These are phyloP conservation scores for Ips nitidus DNA, from an alignment of 1,140 invertebrate species.

Conservation along the genomic window DNA sequence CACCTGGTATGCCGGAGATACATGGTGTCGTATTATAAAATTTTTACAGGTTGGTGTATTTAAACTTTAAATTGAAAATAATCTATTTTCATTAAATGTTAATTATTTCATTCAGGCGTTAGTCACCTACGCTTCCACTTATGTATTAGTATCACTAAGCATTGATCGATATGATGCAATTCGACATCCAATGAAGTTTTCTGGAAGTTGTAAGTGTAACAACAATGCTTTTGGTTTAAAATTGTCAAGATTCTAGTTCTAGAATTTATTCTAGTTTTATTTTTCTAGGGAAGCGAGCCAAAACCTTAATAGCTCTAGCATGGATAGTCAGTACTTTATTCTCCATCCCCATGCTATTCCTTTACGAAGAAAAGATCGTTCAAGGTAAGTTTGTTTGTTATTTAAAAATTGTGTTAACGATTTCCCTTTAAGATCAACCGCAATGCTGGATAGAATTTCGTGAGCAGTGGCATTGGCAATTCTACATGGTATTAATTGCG, in stretches of 20 bases:
- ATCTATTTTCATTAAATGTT: no score
- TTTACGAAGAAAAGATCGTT: constrained; percentile 77
- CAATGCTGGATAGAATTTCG: constrained; percentile 92
- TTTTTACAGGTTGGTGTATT: constrained; percentile 57
- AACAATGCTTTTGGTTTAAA: neutral
- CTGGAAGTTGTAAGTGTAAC: constrained; percentile 79
- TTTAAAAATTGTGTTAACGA: neutral
- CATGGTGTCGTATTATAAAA: constrained; percentile 62
- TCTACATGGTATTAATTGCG: constrained; percentile 87
- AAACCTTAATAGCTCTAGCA: constrained; percentile 73
- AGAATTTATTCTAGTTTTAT: constrained; percentile 1
- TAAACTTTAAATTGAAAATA: no score
- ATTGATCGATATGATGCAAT: constrained; percentile 95
- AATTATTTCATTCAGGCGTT: constrained; percentile 59
- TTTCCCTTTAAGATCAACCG: constrained; percentile 58
- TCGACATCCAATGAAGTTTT: constrained; percentile 93
- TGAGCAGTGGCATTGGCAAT: constrained; percentile 72
- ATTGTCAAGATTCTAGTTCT: neutral
- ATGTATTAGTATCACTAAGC: constrained; percentile 92
- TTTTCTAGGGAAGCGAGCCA: constrained; percentile 75
- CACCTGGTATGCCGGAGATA: constrained; percentile 63
- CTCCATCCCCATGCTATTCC: constrained; percentile 78
- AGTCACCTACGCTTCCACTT: constrained; percentile 92
- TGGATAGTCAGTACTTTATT: constrained; percentile 84
- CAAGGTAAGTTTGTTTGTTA: constrained; percentile 61